Evolutionary conservation across 2,113 vertebrate genomes (phyloP).

Genomic region (Desmodus rotundus): DNA sequence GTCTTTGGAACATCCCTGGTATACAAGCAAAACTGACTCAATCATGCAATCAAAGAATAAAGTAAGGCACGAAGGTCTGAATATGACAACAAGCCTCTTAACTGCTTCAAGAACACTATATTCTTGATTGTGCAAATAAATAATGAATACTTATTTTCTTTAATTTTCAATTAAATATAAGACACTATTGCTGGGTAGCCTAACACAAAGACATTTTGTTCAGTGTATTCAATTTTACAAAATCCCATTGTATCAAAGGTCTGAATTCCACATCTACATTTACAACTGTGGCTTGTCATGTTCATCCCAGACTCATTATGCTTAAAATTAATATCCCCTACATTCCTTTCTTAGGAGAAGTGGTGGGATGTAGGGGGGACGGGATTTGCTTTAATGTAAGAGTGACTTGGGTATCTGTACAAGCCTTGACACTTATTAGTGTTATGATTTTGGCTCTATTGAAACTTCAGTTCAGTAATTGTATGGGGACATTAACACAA

Average conservation of each 20-base stretch:
- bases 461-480: not conserved
- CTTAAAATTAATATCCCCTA: not conserved
- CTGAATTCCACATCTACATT: not conserved
- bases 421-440: not conserved
- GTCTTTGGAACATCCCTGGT: not conserved
- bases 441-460: not conserved
- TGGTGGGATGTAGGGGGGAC: not conserved
- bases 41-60: conserved; percentile 2
- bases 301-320: not conserved
- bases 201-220: not conserved
- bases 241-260: not conserved
- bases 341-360: not conserved
- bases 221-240: not conserved
- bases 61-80: not conserved
- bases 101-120: conserved; percentile 19
- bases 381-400: not conserved
- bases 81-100: not conserved
- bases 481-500: not conserved
- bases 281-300: not conserved
- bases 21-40: conserved; percentile 22
- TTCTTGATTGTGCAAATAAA: conserved; percentile 2
- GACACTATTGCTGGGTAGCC: not conserved
- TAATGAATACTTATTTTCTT: not conserved
- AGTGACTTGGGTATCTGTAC: not conserved
- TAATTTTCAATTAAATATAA: conserved; percentile 38